Base-by-base conservation (phyloP, 53 echinoderm and acorn worm species). In the Paracentrotus lividus region DNA sequence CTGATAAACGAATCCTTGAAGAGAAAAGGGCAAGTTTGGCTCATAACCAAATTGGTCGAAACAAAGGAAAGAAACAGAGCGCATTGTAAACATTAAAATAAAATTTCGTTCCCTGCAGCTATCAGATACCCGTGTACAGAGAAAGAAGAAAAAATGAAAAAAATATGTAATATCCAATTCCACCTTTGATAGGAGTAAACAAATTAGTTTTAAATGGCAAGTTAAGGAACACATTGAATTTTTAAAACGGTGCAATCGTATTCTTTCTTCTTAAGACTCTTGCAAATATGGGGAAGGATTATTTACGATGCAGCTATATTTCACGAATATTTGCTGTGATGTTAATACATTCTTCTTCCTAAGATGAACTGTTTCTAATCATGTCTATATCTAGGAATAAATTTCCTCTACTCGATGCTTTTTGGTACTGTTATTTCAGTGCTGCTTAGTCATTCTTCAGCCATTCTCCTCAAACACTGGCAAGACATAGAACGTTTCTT, bases 361-460 rank as follows among this genome's bases (percentile, higher is more conserved):
- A 64, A 64, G 64, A 29, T 40, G 40, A 20, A 1, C 21, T 72
- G 40, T 72, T 40, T 72, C 72, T 72, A n/a, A 15, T 5, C 72
- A 18, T 18, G 40, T 38, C 40, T 38, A 21, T 72, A 18, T 72
- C 72, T 72, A 72, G 18, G 32, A 72, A 36, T 16, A 61, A 72
- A 26, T 9, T 40, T 40, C 32, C 18, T 72, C 72, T 72, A 36
- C 40, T 16, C 5, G 72, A 15, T 72, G 72, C 72, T 36, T 72
- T 72, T 67, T 32, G 72, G 72, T 72, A 72, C 72, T 72, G 72
- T 72, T 72, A 40, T 38, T 38, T 72, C 72, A 72, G 72, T 72
- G 72, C 38, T 69, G 72, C 72, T 72, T 21, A 72, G 72, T 49
- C 47, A 51, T 12, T 49, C 43, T 51, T 85, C 51, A 49, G 85